phyloP scores from a whole-genome alignment of 1,140 invertebrate genomes.

The Ostrea edulis region DNA sequence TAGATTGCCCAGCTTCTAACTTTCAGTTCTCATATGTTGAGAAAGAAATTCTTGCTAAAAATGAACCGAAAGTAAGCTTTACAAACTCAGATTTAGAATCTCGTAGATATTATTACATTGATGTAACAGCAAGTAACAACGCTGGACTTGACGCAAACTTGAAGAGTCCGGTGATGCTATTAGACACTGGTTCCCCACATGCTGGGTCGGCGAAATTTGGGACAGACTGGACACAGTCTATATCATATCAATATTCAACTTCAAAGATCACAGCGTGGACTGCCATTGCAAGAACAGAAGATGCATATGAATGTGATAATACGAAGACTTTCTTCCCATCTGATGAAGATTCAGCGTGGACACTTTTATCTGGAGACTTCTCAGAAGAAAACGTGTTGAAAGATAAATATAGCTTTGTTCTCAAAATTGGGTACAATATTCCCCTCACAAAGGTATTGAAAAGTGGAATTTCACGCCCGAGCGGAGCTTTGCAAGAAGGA shows the following conservation, averaged over 20 bases:
- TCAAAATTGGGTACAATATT: conserved; percentile 46
- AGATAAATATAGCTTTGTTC: background rate
- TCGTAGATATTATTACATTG: conserved; percentile 40
- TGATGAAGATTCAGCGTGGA: background rate
- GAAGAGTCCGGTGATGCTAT: conserved; percentile 13
- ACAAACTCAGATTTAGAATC: conserved; percentile 29
- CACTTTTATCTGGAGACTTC: background rate
- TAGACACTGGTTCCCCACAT: conserved; percentile 50
- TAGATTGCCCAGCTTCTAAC: background rate
- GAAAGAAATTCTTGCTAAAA: background rate
- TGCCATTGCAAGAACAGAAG: conserved; percentile 43
- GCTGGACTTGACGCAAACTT: conserved; percentile 45
- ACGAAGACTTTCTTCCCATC: conserved; percentile 32
- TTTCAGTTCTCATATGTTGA: background rate
- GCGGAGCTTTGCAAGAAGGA: conserved; percentile 12
- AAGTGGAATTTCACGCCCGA: conserved; percentile 44
- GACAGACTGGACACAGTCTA: conserved; percentile 39
- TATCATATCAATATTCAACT: conserved; percentile 45
- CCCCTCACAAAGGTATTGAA: conserved; percentile 45
- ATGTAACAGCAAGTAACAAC: conserved; percentile 43
- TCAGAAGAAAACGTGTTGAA: background rate
- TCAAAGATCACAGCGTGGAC: conserved; percentile 40
- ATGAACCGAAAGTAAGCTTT: conserved; percentile 31
- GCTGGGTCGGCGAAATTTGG: conserved; percentile 49
- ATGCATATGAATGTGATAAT: conserved; percentile 45